Evolutionary conservation across 2,797 vertebrate genomes (phyloP), one percentile per base, ranked within the genome.

Genomic region (Characodon lateralis): DNA sequence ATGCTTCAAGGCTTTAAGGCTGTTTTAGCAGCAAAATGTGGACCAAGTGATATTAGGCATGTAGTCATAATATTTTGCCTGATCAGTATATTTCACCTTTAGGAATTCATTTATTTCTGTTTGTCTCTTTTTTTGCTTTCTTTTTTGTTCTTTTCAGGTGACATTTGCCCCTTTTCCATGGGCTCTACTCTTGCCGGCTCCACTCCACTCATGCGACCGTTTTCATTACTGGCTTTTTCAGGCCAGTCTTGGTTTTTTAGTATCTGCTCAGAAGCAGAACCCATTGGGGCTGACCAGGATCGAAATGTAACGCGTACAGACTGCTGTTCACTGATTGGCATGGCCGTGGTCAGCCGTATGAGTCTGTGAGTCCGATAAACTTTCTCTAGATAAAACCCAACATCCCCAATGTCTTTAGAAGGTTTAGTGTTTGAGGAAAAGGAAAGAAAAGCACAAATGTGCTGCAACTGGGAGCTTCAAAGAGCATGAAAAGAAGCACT

Each of bases 401-500:
- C 69, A 35, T 7, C 41, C 39, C 50, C 10, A 31, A 18, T 31
- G 26, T 22, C 14, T 55, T 53, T 20, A 71, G 28, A 69, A 7
- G 26, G 26, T 7, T 55, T 41, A 10, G 1, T 20, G 35, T 82
- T 18, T 79, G 31, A 78, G 72, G 35, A 35, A 31, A 58, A 50
- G 61, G 56, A 35, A 43, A 13, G 13, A 74, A 28, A 65, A 53
- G 18, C 71, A 72, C 58, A 80, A 63, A 77, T 9, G 31, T 48
- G 58, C 22, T 61, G 59, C 78, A 68, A 76, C 2, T 24, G 65
- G 24, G 59, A 46, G 46, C 55, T 46, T 63, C 63, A 61, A 59
- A 28, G 66, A 76, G 35, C 74, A 73, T 82, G 70, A 65, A 77
- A 69, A 80, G 61, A 46, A 68, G 35, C 75, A 66, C 76, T 75